Percentiles rank a stretch among this genome's conserved stretches.
phyloP scores from a whole-genome alignment of 2,888 invertebrate genomes.

The Cheilosia scutellata region DNA sequence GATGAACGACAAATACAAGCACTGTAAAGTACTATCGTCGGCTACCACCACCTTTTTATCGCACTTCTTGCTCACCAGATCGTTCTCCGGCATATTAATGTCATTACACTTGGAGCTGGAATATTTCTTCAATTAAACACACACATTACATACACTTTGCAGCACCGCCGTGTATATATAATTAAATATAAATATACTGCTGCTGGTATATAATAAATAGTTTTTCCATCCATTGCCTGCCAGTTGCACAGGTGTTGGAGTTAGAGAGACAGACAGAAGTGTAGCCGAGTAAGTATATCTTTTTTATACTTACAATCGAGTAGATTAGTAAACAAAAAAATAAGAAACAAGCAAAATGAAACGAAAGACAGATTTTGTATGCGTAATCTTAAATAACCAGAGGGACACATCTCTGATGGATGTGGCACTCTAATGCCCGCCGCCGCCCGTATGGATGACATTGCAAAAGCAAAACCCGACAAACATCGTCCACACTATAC shows the following conservation, averaged over 20 bases:
- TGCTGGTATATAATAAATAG: constrained; percentile 34
- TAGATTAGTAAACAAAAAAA: constrained; percentile 15
- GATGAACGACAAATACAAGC: background rate
- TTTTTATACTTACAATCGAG: background rate
- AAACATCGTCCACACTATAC: constrained; percentile 10
- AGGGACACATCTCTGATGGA: constrained; percentile 54
- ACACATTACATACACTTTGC: constrained; percentile 49
- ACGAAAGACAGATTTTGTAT: constrained; percentile 49
- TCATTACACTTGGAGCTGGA: constrained; percentile 67
- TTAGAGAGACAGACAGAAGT: background rate
- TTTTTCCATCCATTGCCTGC: constrained; percentile 10
- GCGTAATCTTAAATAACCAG: constrained; percentile 60
- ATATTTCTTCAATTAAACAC: constrained; percentile 56
- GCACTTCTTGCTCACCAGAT: constrained; percentile 31
- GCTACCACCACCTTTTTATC: constrained; percentile 44
- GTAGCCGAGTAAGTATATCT: background rate
- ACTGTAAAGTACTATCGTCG: background rate
- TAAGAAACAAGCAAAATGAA: constrained; percentile 10
- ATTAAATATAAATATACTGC: constrained; percentile 38
- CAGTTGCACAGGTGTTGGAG: constrained; percentile 43
- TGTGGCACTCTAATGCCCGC: constrained; percentile 43
- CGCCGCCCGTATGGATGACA: constrained; percentile 8
- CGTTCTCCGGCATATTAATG: constrained; percentile 52
- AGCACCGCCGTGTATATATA: constrained; percentile 28
- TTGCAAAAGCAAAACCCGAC: constrained; percentile 49